Percentiles rank a stretch among this genome's conserved stretches.
Evolutionary conservation across 2,888 invertebrate species (phyloP).

Genomic region (Pharmacophagus antenor): DNA sequence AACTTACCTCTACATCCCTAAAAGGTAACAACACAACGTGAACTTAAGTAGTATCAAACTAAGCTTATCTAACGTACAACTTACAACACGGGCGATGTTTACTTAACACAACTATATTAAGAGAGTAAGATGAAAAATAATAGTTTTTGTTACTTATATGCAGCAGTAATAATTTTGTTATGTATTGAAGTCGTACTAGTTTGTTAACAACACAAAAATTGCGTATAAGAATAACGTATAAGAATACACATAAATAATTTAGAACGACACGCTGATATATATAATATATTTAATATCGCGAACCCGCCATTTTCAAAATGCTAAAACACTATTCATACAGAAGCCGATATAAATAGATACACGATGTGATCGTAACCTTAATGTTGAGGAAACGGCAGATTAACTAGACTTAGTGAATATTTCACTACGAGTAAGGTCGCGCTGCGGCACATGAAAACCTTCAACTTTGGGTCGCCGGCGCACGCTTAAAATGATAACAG

Average conservation of each 20-base stretch:
- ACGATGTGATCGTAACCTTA: slow-evolving; percentile 1
- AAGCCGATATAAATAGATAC: background rate
- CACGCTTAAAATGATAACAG: background rate
- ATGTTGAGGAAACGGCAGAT: slow-evolving; percentile 6
- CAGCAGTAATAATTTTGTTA: too few species aligned
- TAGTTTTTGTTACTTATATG: too few species aligned
- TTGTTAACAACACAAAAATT: too few species aligned
- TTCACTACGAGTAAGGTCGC: background rate
- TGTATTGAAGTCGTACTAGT: background rate
- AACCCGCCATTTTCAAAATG: too few species aligned
- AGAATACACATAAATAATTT: too few species aligned
- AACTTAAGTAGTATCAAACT: background rate
- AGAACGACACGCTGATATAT: too few species aligned
- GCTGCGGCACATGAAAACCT: background rate
- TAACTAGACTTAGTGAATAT: background rate
- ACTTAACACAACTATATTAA: background rate
- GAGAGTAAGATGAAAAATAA: background rate
- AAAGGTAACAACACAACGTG: background rate
- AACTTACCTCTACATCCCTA: background rate
- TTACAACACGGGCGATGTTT: slow-evolving; percentile 1
- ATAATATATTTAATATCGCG: too few species aligned
- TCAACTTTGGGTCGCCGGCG: background rate
- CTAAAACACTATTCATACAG: background rate
- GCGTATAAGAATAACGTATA: too few species aligned
- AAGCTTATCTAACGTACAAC: slow-evolving; percentile 1